Conservation (phyloP, 2,797 vertebrate species). For the Rousettus madagascariensis region DNA sequence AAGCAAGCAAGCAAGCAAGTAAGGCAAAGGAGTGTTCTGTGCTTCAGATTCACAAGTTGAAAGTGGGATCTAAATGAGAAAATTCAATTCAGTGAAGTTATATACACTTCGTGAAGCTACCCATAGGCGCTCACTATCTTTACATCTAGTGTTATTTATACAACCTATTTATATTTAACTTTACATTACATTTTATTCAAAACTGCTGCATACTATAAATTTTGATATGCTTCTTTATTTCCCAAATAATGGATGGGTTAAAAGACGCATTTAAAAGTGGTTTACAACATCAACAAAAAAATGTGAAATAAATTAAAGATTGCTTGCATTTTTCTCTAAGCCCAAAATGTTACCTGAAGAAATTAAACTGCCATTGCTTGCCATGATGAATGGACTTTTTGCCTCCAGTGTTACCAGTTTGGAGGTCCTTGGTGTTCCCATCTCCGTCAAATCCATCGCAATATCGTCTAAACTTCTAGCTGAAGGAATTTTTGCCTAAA, state of each 20-base stretch:
- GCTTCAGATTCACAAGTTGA: not conserved
- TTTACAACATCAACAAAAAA: not conserved
- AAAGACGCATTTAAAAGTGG: not conserved
- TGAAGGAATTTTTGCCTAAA: constrained; percentile 93
- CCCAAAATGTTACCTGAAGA: constrained; percentile 90
- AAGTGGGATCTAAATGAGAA: not conserved
- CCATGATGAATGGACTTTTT: constrained; percentile 95
- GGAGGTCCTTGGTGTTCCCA: constrained; percentile 87
- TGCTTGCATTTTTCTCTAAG: rapidly evolving
- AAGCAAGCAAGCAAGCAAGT: not conserved
- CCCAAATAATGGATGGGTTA: not conserved
- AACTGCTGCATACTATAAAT: not conserved
- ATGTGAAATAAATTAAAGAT: not conserved
- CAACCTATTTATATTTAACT: not conserved
- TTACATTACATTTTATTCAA: not conserved
- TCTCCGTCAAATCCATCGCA: constrained; percentile 95
- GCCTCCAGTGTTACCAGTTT: constrained; percentile 89
- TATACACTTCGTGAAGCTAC: no score
- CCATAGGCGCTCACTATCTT: not conserved
- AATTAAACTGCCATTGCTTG: constrained; percentile 96
- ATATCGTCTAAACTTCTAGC: constrained; percentile 95
- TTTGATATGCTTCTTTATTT: not conserved
- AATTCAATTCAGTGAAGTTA: not conserved
- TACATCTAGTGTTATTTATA: not conserved
- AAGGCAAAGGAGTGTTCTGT: not conserved